Conservation (phyloP, 2,888 invertebrate species). For the Sesia bembeciformis region DNA sequence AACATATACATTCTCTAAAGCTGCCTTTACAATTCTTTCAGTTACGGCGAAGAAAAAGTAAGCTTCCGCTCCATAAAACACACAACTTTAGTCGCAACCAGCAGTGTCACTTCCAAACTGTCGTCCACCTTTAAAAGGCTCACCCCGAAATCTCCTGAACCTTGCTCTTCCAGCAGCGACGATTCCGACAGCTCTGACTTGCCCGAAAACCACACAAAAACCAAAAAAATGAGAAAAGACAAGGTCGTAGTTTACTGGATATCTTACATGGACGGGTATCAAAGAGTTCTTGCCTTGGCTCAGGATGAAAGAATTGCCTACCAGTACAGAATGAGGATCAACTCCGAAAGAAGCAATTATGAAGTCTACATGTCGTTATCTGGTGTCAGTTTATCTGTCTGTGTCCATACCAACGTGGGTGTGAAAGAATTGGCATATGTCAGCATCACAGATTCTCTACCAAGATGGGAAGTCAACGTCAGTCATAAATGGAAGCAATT, state of each 20-base stretch:
- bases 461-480: conserved; percentile 88
- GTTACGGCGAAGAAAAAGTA: conserved; percentile 81
- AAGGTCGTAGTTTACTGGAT: conserved; percentile 88
- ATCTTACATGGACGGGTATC: conserved; percentile 83
- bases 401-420: conserved; percentile 47
- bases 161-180: conserved; percentile 75
- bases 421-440: conserved; percentile 80
- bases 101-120: conserved; percentile 68
- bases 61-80: conserved; percentile 81
- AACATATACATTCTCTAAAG: neutral
- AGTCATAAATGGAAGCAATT: conserved; percentile 86
- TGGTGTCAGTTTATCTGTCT: conserved; percentile 78
- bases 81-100: conserved; percentile 55
- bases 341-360: conserved; percentile 79
- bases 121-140: conserved; percentile 70
- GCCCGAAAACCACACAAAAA: conserved; percentile 60
- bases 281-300: conserved; percentile 82
- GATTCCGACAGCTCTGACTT: conserved; percentile 65
- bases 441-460: conserved; percentile 79
- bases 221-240: conserved; percentile 80
- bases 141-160: conserved; percentile 67
- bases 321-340: conserved; percentile 72
- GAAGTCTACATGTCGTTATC: conserved; percentile 81
- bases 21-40: conserved; percentile 16
- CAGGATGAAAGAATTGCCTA: conserved; percentile 83